Conservation (phyloP, 2,888 invertebrate species). For the Nomada flava region DNA sequence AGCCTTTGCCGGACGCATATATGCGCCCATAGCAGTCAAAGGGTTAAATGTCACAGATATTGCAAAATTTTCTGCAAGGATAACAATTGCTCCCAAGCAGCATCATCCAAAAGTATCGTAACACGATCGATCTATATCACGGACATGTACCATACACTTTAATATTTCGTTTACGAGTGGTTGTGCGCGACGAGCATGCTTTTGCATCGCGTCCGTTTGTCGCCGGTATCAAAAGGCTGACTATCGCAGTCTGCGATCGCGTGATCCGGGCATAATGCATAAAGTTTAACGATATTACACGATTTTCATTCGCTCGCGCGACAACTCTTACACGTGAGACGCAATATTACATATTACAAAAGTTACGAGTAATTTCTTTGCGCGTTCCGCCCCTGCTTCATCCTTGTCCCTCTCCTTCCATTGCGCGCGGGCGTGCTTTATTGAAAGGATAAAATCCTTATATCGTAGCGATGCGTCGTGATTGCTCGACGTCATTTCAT, state of each 20-base stretch:
- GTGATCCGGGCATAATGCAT: slow-evolving; percentile 3
- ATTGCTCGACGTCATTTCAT: slow-evolving; percentile 67
- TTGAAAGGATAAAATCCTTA: slow-evolving; percentile 66
- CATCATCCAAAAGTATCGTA: not conserved
- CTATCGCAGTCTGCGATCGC: not conserved
- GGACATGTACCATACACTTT: not conserved
- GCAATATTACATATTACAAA: slow-evolving; percentile 54
- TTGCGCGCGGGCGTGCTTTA: slow-evolving; percentile 34
- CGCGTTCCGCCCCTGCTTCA: not conserved
- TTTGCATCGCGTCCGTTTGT: not conserved
- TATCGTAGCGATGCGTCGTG: slow-evolving; percentile 66
- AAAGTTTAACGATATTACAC: slow-evolving; percentile 53
- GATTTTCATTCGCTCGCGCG: slow-evolving; percentile 47
- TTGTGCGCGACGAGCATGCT: not conserved
- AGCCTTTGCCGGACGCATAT: too few species aligned
- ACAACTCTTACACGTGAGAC: slow-evolving; percentile 29
- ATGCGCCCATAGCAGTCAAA: too few species aligned
- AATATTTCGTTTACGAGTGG: slow-evolving; percentile 34
- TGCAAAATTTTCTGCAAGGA: not conserved
- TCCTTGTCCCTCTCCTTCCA: not conserved
- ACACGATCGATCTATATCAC: not conserved
- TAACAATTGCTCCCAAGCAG: not conserved
- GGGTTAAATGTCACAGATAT: too few species aligned
- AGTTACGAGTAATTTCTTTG: slow-evolving; percentile 59
- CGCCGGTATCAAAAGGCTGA: slow-evolving; percentile 8